Percentiles rank a stretch among this genome's conserved stretches.
Evolutionary conservation across 2,888 invertebrate genomes (phyloP).

Genomic region (Gonocerus acuteangulatus): DNA sequence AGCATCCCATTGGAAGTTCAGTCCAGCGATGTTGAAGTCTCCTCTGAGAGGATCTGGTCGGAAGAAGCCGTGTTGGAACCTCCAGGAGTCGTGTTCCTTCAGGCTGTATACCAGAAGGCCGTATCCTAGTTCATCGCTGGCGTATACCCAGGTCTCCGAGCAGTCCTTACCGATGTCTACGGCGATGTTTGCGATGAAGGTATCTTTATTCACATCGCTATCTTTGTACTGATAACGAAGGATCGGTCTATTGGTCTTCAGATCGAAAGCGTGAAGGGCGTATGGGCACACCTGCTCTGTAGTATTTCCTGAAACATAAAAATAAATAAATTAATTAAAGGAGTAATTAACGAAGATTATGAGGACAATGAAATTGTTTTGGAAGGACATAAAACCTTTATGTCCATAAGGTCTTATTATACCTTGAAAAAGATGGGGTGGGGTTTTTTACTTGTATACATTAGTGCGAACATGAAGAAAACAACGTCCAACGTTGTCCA

Average conservation of each 20-base stretch:
- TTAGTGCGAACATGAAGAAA: no score
- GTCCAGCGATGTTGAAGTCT: conserved; percentile 43
- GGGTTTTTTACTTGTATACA: no score
- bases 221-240: conserved; percentile 45
- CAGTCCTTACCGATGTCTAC: conserved; percentile 67
- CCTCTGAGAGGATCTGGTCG: conserved; percentile 64
- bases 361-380: no score
- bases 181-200: conserved; percentile 81
- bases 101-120: conserved; percentile 73
- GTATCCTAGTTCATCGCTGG: conserved; percentile 75
- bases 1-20: conserved; percentile 78
- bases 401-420: no score
- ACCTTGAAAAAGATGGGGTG: no score
- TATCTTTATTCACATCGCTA: conserved; percentile 66
- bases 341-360: no score
- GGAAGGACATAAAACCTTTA: no score
- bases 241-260: conserved; percentile 62
- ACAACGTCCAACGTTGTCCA: no score
- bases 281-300: conserved; percentile 73
- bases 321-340: no score
- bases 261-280: conserved; percentile 66
- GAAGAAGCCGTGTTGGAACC: conserved; percentile 69
- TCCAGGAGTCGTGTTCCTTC: conserved; percentile 68
- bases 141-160: conserved; percentile 69
- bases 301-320: conserved; percentile 47